Evolutionary conservation across 2,888 invertebrate genomes (phyloP), one percentile per base, ranked within the genome.

Genomic region (Hartigia nigra): DNA sequence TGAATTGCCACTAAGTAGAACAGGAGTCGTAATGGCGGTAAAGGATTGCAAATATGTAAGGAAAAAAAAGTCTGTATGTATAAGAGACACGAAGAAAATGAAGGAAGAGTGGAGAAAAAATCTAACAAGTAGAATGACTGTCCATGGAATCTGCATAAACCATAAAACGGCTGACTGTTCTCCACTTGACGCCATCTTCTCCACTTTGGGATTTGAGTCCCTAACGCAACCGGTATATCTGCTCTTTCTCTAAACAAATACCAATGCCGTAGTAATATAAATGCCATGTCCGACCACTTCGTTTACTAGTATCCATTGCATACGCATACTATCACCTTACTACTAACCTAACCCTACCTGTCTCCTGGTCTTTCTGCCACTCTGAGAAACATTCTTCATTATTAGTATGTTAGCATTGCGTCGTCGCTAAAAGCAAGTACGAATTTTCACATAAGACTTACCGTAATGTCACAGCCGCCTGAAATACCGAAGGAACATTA

Each of bases 101-200:
- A 23, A 55, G 55, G 23, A 9, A 55, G 55, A 55, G 55, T 55
- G 4, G 34, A 23, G 55, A 55, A 55, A 55, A 55, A 23, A 55
- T 14, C 55, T 23, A 55, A 55, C 55, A 55, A 55, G 23, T 23
- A 55, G 55, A 55, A 23, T 55, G 55, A 55, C 55, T 55, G 23
- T 55, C 55, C 55, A 23, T 9, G 72, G 36, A 36, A 32, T 75
- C 34, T 75, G 75, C 75, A 75, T 75, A 75, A 75, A 75, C 75
- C 75, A 75, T 75, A 75, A 75, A 75, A 75, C 75, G 75, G n/a
- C 23, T 37, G 75, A 75, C 75, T 75, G 36, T 75, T 75, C 36
- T 75, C 75, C 75, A 75, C 75, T 75, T 75, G 75, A 75, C 75
- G 32, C 36, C 75, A 36, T 75, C 75, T 75, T 75, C 36, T 37